phyloP scores from a whole-genome alignment of 2,888 invertebrate species.

The Spisula solida region DNA sequence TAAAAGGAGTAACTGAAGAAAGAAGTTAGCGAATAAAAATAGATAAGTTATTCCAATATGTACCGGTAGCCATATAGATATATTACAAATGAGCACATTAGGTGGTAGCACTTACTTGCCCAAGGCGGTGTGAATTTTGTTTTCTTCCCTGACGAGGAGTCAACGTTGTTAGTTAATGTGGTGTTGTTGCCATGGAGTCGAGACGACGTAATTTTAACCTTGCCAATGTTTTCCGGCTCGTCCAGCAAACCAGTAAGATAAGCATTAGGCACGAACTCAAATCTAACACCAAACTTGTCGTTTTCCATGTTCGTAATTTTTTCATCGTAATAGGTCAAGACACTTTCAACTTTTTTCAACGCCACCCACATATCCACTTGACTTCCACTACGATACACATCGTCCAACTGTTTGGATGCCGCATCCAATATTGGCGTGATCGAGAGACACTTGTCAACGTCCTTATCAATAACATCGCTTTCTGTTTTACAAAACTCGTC shows the following conservation, averaged over 20 bases:
- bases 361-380: conserved; percentile 57
- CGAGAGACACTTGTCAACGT: conserved; percentile 43
- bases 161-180: conserved; percentile 36
- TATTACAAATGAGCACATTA: neutral
- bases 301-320: conserved; percentile 47
- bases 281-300: conserved; percentile 50
- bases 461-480: conserved; percentile 49
- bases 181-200: conserved; percentile 49
- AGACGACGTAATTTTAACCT: conserved; percentile 51
- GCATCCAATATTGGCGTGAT: conserved; percentile 43
- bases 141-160: neutral
- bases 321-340: conserved; percentile 55
- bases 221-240: conserved; percentile 59
- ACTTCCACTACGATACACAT: conserved; percentile 53
- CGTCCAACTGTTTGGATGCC: conserved; percentile 48
- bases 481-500: conserved; percentile 57
- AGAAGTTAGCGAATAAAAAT: too few relatives aligned
- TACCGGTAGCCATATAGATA: too few relatives aligned
- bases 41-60: too few relatives aligned
- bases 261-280: conserved; percentile 61
- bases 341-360: conserved; percentile 55
- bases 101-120: conserved; percentile 11
- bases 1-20: too few relatives aligned
- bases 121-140: conserved; percentile 35
- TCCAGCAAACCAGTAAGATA: conserved; percentile 51